phyloP scores from a whole-genome alignment of 2,888 invertebrate species.

The Diarsia mendica region DNA sequence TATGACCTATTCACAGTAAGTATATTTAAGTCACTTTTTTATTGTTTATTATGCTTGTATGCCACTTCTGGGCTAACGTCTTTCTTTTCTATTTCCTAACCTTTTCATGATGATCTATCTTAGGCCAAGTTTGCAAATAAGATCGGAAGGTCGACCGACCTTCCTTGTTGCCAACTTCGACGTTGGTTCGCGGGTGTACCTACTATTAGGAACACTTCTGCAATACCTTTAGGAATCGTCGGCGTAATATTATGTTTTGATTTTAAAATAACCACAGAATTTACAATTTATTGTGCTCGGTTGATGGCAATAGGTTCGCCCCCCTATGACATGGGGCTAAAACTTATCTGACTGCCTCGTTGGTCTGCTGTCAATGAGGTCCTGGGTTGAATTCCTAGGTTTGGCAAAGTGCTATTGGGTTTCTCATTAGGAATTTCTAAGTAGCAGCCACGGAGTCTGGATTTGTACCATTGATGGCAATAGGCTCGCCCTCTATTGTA shows the following conservation, averaged over 20 bases:
- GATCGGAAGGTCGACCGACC: not conserved
- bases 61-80: not conserved
- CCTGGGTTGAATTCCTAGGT: no score
- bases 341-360: no score
- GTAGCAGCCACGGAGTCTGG: not conserved
- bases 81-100: not conserved
- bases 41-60: not conserved
- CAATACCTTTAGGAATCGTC: no score
- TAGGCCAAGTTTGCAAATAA: not conserved
- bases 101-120: not conserved
- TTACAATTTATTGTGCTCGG: no score
- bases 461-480: not conserved
- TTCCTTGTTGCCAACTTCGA: not conserved
- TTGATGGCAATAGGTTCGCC: no score
- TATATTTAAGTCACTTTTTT: not conserved
- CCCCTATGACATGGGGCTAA: no score
- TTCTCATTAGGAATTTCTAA: no score
- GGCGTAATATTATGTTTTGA: no score
- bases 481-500: not conserved
- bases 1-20: conserved; percentile 69
- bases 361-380: no score
- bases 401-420: no score
- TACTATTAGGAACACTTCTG: not conserved
- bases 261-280: no score
- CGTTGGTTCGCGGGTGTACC: not conserved